Evolutionary conservation across 1,140 invertebrate genomes (phyloP).

Genomic region (Reticulitermes speratus): DNA sequence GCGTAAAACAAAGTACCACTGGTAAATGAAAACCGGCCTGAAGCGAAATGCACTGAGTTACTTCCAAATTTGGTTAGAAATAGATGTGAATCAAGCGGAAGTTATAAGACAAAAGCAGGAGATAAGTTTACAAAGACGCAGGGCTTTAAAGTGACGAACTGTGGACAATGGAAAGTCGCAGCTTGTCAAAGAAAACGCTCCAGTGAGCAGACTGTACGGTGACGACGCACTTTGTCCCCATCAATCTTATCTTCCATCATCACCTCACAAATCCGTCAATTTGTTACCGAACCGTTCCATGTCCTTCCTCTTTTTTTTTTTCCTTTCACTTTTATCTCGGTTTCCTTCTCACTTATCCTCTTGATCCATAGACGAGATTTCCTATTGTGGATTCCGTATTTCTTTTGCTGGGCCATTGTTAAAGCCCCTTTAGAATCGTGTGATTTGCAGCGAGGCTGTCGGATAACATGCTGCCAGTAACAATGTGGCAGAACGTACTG

Average conservation of each 20-base stretch:
- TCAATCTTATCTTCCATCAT: not conserved
- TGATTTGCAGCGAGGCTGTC: not conserved
- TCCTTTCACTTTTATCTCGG: not conserved
- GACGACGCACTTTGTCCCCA: not conserved
- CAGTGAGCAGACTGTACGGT: not conserved
- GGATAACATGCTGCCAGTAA: no score
- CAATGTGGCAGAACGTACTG: no score
- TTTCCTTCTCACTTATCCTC: not conserved
- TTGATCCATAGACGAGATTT: not conserved
- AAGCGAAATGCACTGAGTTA: no score
- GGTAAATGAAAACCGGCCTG: no score
- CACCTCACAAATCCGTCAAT: not conserved
- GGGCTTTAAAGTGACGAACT: no score
- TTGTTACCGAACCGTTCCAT: not conserved
- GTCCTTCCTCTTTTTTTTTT: not conserved
- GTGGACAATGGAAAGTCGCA: not conserved
- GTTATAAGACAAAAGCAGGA: not conserved
- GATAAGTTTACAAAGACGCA: no score
- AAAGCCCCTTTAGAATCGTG: not conserved
- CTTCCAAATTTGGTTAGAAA: not conserved
- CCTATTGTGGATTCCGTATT: not conserved
- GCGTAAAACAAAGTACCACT: no score
- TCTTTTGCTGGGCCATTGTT: not conserved
- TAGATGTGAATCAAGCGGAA: not conserved
- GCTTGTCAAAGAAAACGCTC: not conserved